Base-by-base conservation (phyloP, 2,113 vertebrate species). In the Calyptommatus sinebrachiatus region DNA sequence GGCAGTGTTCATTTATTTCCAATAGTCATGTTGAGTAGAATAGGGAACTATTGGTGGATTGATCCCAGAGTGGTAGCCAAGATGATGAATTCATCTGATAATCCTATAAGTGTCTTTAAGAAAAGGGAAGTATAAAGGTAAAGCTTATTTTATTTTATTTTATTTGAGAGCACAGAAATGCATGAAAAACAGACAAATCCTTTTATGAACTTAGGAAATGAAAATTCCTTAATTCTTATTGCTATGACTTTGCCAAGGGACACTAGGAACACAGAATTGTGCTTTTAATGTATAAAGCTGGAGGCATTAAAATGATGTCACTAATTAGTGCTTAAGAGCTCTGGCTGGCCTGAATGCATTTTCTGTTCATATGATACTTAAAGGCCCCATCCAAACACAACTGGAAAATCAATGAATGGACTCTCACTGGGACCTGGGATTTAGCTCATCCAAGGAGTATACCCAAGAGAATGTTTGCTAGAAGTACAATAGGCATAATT, bases 211-310 rank as follows among this genome's bases (percentile, higher is more conserved):
- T 28, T 78, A 80, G 73, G 57, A 84, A 86, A 45, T 71, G n/a
- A 62, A 65, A 81, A 86, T 31, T 29, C 83, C 50, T 81, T 48
- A 46, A 8, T 0, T 0, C 65, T 81, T 75, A 48, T 72, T 74
- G 71, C 61, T 66, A 70, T 75, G 48, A 80, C 87, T 86, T 77
- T 71, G 77, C 76, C 53, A 48, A 21, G 63, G 85, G 78, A 77
- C 2, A 71, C 41, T 45, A 78, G 75, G 53, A 66, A 86, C 77
- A 83, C 0, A 86, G 46, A 28, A 82, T 4, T 69, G 63, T 62
- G 73, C 53, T 76, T 81, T 70, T 76, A 76, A 81, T 81, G 79
- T 75, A 81, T 68, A 77, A 82, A 79, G 73, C 80, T 72, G 11
- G 60, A 48, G 29, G 45, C 62, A 78, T 71, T 20, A 79, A 63